Base-by-base conservation (phyloP, 2,797 vertebrate genomes). In the Aselliscus stoliczkanus region DNA sequence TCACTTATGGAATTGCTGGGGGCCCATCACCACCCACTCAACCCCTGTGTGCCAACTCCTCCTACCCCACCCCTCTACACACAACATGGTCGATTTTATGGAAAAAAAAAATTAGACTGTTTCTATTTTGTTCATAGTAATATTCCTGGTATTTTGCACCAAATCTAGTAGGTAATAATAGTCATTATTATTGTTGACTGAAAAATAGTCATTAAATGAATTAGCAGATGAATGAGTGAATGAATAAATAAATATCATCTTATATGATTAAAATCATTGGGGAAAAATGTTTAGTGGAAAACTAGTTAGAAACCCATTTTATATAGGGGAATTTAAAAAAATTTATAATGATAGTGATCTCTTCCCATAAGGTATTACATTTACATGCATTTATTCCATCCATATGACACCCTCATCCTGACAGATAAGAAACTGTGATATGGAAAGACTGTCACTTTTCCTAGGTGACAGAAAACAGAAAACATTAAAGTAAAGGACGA, bases 301-400 rank as follows among this genome's bases (percentile, higher is more conserved):
- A 91, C 27, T 47, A 75, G 21, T 77, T 23, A 56, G 31, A 44
- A 91, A 73, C 4, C 13, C 29, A 64, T 56, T 90, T 93, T 65
- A 69, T 37, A 62, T 23, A n/a, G 3, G 37, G 2, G 56, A 52
- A 52, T 88, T 29, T 58, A 47, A 1, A 44, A 90, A 67, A 84
- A 37, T 5, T 11, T n/a, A 60, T 8, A 65, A 54, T 31, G 62
- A 25, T 39, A 76, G 67, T 20, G 2, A 42, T 13, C 54, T 65
- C 5, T 69, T 37, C 42, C 27, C 34, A 5, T 25, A 73, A 58
- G 39, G 2, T 11, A 77, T 12, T 69, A 29, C 5, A 58, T n/a
- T n/a, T 34, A 7, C 1, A 27, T 82, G 21, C 4, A 2, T 29
- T 10, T 44, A 9, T 82, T 70, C 42, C 3, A 37, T 39, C 2